Conservation (phyloP, 2,888 invertebrate species). For the Chydorus sphaericus region DNA sequence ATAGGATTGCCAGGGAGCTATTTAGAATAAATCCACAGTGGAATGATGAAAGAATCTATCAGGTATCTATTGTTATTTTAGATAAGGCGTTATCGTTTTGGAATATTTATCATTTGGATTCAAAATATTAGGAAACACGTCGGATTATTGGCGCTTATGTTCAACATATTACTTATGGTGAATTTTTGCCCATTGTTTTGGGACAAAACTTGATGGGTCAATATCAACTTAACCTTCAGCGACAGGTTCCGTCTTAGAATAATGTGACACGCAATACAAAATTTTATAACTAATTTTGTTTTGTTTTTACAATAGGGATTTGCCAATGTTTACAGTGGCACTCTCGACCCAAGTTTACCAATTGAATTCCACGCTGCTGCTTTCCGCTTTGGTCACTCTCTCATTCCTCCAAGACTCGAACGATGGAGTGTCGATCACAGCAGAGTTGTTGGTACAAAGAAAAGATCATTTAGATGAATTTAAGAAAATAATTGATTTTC, state of each 20-base stretch:
- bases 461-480: no score
- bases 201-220: constrained; percentile 23
- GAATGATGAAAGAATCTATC: constrained; percentile 78
- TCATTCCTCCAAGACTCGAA: constrained; percentile 26
- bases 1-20: constrained; percentile 60
- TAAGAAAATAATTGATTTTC: no score
- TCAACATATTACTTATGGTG: constrained; percentile 27
- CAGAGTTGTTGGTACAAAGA: no score
- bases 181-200: constrained; percentile 26
- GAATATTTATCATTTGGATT: no score
- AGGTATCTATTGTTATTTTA: no score
- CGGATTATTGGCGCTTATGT: constrained; percentile 24
- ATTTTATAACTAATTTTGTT: no score
- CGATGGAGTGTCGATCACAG: constrained; percentile 25
- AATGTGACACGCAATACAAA: no score
- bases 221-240: constrained; percentile 20
- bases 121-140: constrained; percentile 22
- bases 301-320: no score
- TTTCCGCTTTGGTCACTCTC: constrained; percentile 28
- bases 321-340: constrained; percentile 11
- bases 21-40: constrained; percentile 74
- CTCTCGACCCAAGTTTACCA: constrained; percentile 21
- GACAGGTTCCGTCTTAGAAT: no score
- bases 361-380: constrained; percentile 25
- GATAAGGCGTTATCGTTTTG: no score